phyloP scores from a whole-genome alignment of 2,113 vertebrate genomes.

The Ciconia boyciana region DNA sequence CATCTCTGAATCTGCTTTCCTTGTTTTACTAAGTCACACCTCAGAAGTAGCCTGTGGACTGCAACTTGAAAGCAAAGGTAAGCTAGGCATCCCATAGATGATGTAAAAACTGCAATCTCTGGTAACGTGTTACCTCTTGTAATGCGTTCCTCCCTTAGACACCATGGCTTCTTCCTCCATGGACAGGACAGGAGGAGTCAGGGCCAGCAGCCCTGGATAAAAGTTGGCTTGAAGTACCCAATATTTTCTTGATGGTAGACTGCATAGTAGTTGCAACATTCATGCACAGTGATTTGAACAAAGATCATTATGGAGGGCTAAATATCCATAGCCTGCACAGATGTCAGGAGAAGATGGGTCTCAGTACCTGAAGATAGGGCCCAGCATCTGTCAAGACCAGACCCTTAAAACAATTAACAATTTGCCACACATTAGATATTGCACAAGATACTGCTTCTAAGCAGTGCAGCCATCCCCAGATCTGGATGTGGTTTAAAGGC shows the following conservation, averaged over 20 bases:
- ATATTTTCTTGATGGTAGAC: background rate
- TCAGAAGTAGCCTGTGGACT: background rate
- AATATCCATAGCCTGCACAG: background rate
- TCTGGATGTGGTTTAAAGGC: background rate
- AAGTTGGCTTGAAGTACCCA: background rate
- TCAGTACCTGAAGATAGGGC: background rate
- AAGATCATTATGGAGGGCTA: background rate
- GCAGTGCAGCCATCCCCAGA: background rate
- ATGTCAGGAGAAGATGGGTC: background rate
- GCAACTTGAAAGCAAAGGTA: background rate
- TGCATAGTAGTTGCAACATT: background rate
- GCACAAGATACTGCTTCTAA: background rate
- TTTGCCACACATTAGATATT: background rate
- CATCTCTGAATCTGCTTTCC: background rate
- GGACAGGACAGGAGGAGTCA: background rate
- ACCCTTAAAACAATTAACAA: background rate
- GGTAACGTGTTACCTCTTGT: background rate
- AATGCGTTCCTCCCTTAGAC: background rate
- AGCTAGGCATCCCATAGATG: background rate
- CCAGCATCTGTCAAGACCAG: background rate
- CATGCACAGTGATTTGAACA: background rate
- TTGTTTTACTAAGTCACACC: background rate
- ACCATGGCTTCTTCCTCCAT: background rate
- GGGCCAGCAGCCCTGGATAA: background rate
- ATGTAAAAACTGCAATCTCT: background rate